A percentile compares a stretch with the other conserved stretches of the same genome.
Conservation (phyloP, 1,140 invertebrate species). For the Yoshiicerus persimilis region DNA sequence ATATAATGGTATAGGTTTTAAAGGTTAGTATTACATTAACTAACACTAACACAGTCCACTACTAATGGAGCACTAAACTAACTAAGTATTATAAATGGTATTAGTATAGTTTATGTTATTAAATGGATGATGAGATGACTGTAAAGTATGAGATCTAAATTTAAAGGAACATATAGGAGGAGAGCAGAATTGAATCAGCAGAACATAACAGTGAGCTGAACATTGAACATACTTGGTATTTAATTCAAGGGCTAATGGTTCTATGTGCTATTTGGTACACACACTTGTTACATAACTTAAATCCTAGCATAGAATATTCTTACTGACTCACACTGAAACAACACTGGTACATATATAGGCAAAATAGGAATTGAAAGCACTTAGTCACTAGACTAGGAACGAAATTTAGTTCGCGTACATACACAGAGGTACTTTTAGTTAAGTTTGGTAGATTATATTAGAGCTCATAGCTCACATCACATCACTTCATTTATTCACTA, state of each 20-base stretch:
- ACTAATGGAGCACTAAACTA: too few relatives aligned
- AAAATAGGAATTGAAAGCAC: background rate
- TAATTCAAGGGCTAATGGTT: background rate
- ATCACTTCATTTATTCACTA: too few relatives aligned
- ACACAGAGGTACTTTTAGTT: background rate
- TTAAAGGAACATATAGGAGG: too few relatives aligned
- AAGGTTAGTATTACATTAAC: too few relatives aligned
- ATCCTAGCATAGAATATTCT: too few relatives aligned
- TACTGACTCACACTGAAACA: background rate
- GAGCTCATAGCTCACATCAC: background rate
- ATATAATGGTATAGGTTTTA: too few relatives aligned
- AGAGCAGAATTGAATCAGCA: background rate
- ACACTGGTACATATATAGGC: background rate
- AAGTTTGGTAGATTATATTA: background rate
- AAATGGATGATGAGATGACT: too few relatives aligned
- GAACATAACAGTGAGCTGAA: background rate
- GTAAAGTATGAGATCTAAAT: background rate
- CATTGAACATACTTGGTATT: background rate
- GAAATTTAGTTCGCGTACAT: background rate
- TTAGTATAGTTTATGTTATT: too few relatives aligned
- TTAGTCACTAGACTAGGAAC: background rate
- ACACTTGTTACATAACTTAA: background rate
- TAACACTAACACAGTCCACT: too few relatives aligned
- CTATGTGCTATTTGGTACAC: background rate
- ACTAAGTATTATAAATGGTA: too few relatives aligned